These are phyloP conservation scores for Mastacembelus armatus DNA, from an alignment of 2,797 vertebrate species.

Conservation along the genomic window DNA sequence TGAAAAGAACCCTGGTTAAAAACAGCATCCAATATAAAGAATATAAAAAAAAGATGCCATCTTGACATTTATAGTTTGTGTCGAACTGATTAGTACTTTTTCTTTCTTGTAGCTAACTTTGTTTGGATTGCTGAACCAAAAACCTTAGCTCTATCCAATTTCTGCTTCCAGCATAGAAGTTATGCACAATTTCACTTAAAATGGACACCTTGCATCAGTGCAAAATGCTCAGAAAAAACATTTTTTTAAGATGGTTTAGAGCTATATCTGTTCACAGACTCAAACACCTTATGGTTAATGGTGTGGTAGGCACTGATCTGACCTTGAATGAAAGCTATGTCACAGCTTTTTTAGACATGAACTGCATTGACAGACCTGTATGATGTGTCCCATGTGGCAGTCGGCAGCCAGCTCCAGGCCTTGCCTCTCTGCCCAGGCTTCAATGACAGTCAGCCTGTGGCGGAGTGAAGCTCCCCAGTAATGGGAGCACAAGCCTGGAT, in stretches of 20 bases:
- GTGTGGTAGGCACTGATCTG: neutral
- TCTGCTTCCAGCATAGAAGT: neutral
- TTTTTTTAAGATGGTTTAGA: too few species aligned
- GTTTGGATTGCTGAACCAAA: neutral
- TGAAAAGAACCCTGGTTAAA: constrained; percentile 22
- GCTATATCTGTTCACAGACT: too few species aligned
- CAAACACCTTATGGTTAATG: too few species aligned
- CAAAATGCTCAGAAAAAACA: too few species aligned
- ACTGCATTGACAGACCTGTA: constrained; percentile 83
- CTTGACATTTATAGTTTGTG: neutral
- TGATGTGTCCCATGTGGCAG: constrained; percentile 92
- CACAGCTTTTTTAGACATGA: neutral
- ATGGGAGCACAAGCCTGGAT: constrained; percentile 87
- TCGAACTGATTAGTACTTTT: neutral
- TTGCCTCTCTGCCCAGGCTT: constrained; percentile 96
- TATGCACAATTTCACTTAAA: neutral
- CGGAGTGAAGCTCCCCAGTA: constrained; percentile 94
- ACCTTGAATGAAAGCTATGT: neutral
- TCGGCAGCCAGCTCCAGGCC: constrained; percentile 95
- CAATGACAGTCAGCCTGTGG: constrained; percentile 89
- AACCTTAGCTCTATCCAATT: neutral
- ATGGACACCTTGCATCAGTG: too few species aligned
- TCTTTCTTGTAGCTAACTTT: neutral
- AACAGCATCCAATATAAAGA: neutral
- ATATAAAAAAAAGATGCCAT: neutral